A percentile compares a stretch with the other conserved stretches of the same genome.
Conservation (phyloP, 2,797 vertebrate genomes). For the Pseudotriccus pelzelni region DNA sequence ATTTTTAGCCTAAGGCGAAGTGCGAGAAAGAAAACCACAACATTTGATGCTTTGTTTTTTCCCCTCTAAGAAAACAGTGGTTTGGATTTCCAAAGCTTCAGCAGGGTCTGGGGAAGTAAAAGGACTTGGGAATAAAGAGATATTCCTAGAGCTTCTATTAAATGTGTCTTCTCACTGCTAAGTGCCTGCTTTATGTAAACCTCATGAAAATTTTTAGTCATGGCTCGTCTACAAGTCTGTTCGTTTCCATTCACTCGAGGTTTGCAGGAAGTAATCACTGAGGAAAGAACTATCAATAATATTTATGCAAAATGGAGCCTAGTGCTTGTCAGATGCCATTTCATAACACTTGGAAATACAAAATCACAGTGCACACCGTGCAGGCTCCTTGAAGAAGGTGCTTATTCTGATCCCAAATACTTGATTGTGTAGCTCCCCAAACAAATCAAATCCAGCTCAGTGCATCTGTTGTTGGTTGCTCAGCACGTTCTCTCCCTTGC, state of each 20-base stretch:
- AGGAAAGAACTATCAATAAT: not conserved
- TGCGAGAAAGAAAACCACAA: not conserved
- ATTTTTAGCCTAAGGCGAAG: not conserved
- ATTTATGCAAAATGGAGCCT: not conserved
- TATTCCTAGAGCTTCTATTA: not conserved
- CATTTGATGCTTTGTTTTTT: not conserved
- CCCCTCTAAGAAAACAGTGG: not conserved
- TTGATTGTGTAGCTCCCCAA: not conserved
- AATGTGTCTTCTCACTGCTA: not conserved
- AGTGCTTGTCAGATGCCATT: not conserved
- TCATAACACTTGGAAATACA: not conserved
- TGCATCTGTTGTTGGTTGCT: not conserved
- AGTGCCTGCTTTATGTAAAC: not conserved
- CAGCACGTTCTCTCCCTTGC: not conserved
- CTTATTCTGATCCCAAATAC: not conserved
- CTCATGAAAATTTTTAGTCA: not conserved
- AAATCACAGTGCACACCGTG: not conserved
- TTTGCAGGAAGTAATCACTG: not conserved
- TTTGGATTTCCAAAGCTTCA: not conserved
- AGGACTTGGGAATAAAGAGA: not conserved
- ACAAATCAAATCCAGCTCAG: not conserved
- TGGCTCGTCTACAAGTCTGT: not conserved
- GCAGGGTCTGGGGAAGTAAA: not conserved
- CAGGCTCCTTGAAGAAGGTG: not conserved
- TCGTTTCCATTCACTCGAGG: not conserved